phyloP scores from a whole-genome alignment of 1,140 invertebrate genomes.

The Bombus huntii region DNA sequence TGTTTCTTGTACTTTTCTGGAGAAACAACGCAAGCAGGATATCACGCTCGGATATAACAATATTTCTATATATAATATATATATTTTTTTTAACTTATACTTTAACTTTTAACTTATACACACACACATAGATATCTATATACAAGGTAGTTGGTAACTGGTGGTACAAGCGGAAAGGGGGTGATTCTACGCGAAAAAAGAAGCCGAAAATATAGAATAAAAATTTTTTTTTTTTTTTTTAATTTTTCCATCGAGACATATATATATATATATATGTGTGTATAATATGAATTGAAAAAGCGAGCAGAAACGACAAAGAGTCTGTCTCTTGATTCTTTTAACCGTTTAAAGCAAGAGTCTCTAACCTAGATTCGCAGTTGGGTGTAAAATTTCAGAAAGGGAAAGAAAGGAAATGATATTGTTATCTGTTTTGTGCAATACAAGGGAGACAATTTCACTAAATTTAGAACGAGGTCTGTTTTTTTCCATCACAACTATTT shows the following conservation, averaged over 20 bases:
- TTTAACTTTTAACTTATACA: too few relatives aligned
- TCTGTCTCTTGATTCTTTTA: neutral
- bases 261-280: too few relatives aligned
- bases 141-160: too few relatives aligned
- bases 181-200: too few relatives aligned
- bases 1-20: neutral
- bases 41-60: neutral
- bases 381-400: neutral
- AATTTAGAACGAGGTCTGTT: neutral
- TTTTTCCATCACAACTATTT: neutral
- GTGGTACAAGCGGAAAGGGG: too few relatives aligned
- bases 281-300: too few relatives aligned
- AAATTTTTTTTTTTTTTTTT: too few relatives aligned
- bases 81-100: too few relatives aligned
- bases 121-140: too few relatives aligned
- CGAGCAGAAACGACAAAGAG: too few relatives aligned
- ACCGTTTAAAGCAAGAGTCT: conserved; percentile 12
- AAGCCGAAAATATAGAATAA: too few relatives aligned
- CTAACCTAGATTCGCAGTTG: conserved; percentile 5
- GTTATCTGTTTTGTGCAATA: neutral
- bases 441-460: neutral
- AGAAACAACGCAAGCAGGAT: neutral
- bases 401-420: neutral
- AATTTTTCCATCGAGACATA: too few relatives aligned
- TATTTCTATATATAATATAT: neutral